Conservation (phyloP, 2,797 vertebrate genomes). For the Myotis myotis region DNA sequence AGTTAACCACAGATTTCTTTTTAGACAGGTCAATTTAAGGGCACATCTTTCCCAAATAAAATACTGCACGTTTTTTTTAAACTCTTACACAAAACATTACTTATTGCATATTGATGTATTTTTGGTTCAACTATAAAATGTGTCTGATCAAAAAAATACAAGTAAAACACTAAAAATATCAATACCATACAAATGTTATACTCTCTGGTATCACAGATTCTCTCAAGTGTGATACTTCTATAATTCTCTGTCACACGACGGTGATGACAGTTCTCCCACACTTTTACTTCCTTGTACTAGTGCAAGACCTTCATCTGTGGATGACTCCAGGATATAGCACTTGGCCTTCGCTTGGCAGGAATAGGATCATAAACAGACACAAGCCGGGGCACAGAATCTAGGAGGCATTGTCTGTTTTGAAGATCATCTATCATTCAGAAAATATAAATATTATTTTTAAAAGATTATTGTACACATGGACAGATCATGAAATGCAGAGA, state of each 20-base stretch:
- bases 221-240: neutral
- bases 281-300: neutral
- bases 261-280: neutral
- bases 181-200: neutral
- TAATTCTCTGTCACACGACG: neutral
- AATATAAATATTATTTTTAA: neutral
- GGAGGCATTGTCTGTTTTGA: neutral
- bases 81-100: slow-evolving; percentile 11
- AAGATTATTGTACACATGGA: neutral
- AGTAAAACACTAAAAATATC: slow-evolving; percentile 20
- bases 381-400: neutral
- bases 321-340: neutral
- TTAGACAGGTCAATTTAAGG: neutral
- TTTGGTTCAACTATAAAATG: neutral
- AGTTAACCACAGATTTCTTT: slow-evolving; percentile 19
- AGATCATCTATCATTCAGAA: neutral
- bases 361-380: neutral
- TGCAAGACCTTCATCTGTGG: neutral
- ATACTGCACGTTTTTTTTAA: neutral
- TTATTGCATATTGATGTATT: neutral
- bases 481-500: neutral
- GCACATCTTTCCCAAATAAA: neutral
- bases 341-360: neutral
- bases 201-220: neutral
- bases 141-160: neutral